These are phyloP conservation scores for Rhincodon typus DNA, from an alignment of 2,797 vertebrate species.

Conservation along the genomic window DNA sequence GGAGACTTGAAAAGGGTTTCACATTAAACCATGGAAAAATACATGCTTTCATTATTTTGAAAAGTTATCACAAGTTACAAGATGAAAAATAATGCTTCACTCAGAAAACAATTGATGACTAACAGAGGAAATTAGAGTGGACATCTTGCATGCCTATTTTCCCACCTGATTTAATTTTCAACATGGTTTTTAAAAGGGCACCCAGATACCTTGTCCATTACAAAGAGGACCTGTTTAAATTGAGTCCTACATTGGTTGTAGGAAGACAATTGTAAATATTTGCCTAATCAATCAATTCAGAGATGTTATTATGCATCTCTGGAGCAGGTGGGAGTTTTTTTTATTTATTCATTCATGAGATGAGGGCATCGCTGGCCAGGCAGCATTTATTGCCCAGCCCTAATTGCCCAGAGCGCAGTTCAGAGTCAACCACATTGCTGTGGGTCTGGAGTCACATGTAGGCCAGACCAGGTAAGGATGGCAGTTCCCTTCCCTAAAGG, in stretches of 20 bases:
- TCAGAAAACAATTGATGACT: background rate
- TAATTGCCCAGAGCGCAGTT: too few species aligned
- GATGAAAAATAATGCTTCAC: background rate
- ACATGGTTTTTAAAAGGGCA: background rate
- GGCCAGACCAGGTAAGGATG: too few species aligned
- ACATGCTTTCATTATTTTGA: constrained; percentile 29
- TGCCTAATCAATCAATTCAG: too few species aligned
- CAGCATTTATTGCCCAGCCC: too few species aligned
- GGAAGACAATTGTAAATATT: background rate
- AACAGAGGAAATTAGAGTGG: background rate
- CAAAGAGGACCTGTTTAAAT: background rate
- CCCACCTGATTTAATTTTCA: background rate
- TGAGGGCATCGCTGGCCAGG: too few species aligned
- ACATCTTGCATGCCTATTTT: background rate
- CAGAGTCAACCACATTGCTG: too few species aligned
- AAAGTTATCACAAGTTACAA: constrained; percentile 27
- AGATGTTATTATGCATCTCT: too few species aligned
- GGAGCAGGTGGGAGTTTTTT: too few species aligned
- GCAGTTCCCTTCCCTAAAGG: too few species aligned
- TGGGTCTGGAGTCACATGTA: too few species aligned
- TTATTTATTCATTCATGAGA: too few species aligned
- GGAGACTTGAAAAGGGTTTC: background rate
- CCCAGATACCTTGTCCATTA: background rate
- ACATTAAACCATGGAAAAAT: background rate
- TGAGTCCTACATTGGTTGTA: background rate